Conservation (phyloP, 2,797 vertebrate genomes). For the Enteromius argenteus region DNA sequence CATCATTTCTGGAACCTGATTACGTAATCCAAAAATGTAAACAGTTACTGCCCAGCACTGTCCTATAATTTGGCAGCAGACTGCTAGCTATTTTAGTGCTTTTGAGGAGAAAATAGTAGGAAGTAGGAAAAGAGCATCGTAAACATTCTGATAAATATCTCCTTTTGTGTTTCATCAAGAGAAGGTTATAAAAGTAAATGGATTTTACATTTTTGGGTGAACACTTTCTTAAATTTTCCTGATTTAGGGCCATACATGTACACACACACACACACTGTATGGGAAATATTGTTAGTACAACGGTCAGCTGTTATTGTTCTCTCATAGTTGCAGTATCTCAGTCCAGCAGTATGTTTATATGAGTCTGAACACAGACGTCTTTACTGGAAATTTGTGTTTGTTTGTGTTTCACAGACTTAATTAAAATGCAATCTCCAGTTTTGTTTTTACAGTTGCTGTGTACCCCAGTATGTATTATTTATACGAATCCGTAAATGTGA, state of each 20-base stretch:
- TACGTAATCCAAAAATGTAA: too few relatives aligned
- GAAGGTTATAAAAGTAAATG: not conserved
- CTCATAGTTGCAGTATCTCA: constrained; percentile 85
- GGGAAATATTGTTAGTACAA: constrained; percentile 56
- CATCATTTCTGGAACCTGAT: too few relatives aligned
- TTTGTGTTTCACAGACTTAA: constrained; percentile 84
- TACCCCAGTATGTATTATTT: constrained; percentile 79
- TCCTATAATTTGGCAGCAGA: not conserved
- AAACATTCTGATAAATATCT: not conserved
- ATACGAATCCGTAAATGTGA: constrained; percentile 79
- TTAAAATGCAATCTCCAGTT: constrained; percentile 84
- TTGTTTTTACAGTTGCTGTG: constrained; percentile 82
- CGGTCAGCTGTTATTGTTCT: constrained; percentile 88
- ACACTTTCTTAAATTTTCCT: not conserved
- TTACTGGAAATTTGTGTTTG: constrained; percentile 86
- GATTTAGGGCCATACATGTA: not conserved
- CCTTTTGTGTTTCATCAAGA: not conserved
- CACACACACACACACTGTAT: not conserved
- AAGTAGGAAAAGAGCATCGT: not conserved
- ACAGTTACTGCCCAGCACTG: too few relatives aligned
- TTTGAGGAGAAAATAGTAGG: not conserved
- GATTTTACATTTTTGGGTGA: not conserved
- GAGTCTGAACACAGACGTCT: constrained; percentile 83
- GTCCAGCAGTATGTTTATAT: constrained; percentile 88
- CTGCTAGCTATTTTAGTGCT: not conserved